Percentiles rank a stretch among this genome's conserved stretches.
Conservation (phyloP, 1,140 invertebrate species). For the Lepidurus apus region DNA sequence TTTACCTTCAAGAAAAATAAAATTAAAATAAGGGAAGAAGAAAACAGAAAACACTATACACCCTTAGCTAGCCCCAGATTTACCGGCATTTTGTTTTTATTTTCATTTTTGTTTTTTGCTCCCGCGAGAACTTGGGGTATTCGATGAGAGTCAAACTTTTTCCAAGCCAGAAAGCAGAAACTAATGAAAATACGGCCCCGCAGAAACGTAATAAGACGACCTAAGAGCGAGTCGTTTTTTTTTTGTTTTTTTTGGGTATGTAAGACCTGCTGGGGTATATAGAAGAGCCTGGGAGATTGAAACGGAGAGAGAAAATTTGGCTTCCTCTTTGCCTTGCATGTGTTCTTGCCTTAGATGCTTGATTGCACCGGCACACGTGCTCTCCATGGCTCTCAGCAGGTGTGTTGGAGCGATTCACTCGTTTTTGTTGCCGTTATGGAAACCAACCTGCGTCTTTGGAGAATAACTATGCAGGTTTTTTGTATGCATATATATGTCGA, state of each 20-base stretch:
- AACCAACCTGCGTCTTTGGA: not conserved
- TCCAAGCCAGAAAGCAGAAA: not conserved
- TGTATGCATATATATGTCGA: not conserved
- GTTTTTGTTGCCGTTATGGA: not conserved
- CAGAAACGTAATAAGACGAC: slow-evolving; percentile 13
- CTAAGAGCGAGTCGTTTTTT: not conserved
- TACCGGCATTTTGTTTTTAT: not conserved
- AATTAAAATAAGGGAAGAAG: slow-evolving; percentile 15
- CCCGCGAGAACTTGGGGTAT: not conserved
- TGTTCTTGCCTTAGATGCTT: slow-evolving; percentile 8
- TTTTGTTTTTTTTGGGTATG: not conserved
- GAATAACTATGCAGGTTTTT: not conserved
- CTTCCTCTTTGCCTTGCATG: not conserved
- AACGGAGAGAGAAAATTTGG: not conserved
- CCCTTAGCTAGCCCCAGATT: not conserved
- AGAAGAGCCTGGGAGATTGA: not conserved
- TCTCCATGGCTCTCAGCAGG: slow-evolving; percentile 3
- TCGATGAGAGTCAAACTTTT: not conserved
- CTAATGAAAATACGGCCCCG: slow-evolving; percentile 1
- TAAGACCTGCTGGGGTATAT: not conserved
- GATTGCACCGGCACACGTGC: slow-evolving; percentile 10
- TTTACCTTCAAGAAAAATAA: slow-evolving; percentile 1
- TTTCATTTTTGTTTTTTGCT: not conserved
- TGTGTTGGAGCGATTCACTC: not conserved
- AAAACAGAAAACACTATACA: not conserved